phyloP scores from a whole-genome alignment of 2,797 vertebrate genomes.

The Sebastes cheni region DNA sequence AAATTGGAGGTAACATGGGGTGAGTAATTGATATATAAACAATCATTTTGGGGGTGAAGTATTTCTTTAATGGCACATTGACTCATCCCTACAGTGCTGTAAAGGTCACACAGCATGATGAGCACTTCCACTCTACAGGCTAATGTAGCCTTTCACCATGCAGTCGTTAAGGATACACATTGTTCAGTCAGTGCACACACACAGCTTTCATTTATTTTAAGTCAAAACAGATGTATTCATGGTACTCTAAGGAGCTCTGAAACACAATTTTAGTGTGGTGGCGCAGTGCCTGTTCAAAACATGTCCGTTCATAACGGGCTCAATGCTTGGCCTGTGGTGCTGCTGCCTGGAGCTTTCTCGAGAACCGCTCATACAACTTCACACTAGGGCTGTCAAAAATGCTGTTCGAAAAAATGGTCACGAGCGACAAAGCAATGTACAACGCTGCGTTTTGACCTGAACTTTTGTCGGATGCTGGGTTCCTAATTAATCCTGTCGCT shows the following conservation, averaged over 20 bases:
- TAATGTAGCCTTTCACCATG: not conserved
- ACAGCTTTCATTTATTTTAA: not conserved
- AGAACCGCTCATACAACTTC: too few relatives aligned
- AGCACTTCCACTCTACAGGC: not conserved
- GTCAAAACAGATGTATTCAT: not conserved
- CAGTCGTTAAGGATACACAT: not conserved
- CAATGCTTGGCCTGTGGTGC: not conserved
- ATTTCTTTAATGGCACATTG: not conserved
- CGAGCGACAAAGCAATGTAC: too few relatives aligned
- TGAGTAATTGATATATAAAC: not conserved
- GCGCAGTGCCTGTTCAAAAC: not conserved
- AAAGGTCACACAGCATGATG: not conserved
- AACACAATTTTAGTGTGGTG: not conserved
- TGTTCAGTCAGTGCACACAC: not conserved
- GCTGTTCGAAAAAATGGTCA: too few relatives aligned
- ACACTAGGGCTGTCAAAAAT: too few relatives aligned
- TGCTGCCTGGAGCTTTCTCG: too few relatives aligned
- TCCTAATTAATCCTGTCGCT: too few relatives aligned
- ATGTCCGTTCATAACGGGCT: not conserved
- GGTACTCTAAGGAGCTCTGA: not conserved
- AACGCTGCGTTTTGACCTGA: too few relatives aligned
- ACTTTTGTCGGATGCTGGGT: accelerated
- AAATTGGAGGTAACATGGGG: not conserved
- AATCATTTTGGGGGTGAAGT: not conserved
- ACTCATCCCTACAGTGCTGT: not conserved